phyloP scores from a whole-genome alignment of 1,140 invertebrate genomes.

The Ridgeia piscesae region DNA sequence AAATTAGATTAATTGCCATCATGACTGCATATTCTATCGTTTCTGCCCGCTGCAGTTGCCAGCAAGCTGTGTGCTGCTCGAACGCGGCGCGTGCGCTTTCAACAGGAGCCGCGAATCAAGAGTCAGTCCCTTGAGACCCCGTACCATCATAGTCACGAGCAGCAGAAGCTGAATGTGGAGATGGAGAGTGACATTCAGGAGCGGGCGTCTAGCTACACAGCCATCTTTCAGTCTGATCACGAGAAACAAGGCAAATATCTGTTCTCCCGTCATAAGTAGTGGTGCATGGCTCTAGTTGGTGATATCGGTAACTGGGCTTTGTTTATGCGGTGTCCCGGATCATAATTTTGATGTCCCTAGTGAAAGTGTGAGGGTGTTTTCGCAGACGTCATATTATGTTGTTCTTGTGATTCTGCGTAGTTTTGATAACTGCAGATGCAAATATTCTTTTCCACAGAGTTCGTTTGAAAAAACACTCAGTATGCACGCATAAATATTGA shows the following conservation, averaged over 20 bases:
- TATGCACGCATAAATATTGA: not conserved
- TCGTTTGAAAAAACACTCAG: not conserved
- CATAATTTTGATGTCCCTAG: not conserved
- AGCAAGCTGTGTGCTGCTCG: not conserved
- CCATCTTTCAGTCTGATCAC: conserved; percentile 8
- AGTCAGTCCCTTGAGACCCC: conserved; percentile 18
- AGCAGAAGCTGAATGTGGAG: not conserved
- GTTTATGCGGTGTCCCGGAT: not conserved
- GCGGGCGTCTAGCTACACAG: not conserved
- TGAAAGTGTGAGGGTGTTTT: not conserved
- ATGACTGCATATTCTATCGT: not conserved
- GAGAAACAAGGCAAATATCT: conserved; percentile 11
- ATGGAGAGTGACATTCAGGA: not conserved
- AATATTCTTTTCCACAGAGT: not conserved
- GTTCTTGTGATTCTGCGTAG: too few relatives aligned
- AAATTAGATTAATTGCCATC: not conserved
- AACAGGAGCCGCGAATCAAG: conserved; percentile 15
- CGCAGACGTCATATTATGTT: not conserved
- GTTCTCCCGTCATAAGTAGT: not conserved
- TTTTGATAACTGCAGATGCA: not conserved
- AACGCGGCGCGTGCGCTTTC: conserved; percentile 7
- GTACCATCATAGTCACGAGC: conserved; percentile 17
- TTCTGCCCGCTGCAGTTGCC: not conserved
- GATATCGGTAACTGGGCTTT: not conserved
- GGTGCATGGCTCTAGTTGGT: not conserved